Conservation (phyloP, 2,113 vertebrate genomes). For the Laterallus jamaicensis region DNA sequence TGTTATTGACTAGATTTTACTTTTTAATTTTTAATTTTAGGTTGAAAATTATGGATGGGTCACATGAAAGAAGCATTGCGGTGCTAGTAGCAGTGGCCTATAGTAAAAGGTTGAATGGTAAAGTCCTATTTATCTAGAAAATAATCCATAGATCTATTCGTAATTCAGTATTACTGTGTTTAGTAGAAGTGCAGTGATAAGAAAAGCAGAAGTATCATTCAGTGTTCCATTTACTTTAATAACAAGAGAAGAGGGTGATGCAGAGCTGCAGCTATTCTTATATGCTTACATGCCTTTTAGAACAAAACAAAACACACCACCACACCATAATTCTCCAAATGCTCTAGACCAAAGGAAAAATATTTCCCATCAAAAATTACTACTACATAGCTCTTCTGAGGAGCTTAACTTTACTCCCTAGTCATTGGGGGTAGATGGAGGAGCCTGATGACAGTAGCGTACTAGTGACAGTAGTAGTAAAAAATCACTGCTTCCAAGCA, state of each 20-base stretch:
- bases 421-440: not conserved
- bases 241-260: not conserved
- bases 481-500: not conserved
- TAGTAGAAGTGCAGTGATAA: not conserved
- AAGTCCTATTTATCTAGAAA: not conserved
- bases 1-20: not conserved
- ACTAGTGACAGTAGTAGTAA: not conserved
- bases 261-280: not conserved
- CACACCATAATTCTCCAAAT: not conserved
- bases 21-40: not conserved
- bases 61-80: not conserved
- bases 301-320: not conserved
- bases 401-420: not conserved
- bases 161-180: not conserved
- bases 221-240: not conserved
- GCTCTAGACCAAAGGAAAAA: not conserved
- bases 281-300: not conserved
- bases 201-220: not conserved
- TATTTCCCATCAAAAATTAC: not conserved
- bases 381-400: not conserved
- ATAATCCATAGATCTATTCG: not conserved
- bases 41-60: not conserved
- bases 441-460: not conserved
- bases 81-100: not conserved
- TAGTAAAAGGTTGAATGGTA: not conserved